Percentiles rank a stretch among this genome's conserved stretches.
These are phyloP conservation scores for Hylaea fasciaria DNA, from an alignment of 2,888 invertebrate genomes.

Conservation along the genomic window DNA sequence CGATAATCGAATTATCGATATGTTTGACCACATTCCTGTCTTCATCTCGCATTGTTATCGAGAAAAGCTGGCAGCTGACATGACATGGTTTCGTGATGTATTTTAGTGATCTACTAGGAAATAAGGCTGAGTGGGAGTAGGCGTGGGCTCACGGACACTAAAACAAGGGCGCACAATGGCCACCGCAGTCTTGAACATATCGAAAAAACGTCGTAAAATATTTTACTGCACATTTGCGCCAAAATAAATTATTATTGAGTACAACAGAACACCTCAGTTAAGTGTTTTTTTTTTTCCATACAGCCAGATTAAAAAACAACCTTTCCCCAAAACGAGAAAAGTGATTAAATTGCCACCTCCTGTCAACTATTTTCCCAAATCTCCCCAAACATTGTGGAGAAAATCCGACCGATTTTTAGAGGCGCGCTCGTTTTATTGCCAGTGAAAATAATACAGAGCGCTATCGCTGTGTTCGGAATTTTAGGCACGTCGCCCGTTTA, in stretches of 20 bases:
- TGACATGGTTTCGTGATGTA: constrained; percentile 40
- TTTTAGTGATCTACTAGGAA: constrained; percentile 39
- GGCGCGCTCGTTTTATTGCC: constrained; percentile 64
- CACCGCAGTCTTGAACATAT: too few relatives aligned
- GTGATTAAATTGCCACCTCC: constrained; percentile 5
- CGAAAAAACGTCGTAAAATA: constrained; percentile 1
- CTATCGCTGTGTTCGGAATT: constrained; percentile 69
- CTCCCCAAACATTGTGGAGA: constrained; percentile 32
- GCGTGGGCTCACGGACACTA: constrained; percentile 29
- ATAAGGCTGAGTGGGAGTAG: constrained; percentile 37
- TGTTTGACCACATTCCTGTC: constrained; percentile 2
- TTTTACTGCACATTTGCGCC: constrained; percentile 7
- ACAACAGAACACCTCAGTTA: neutral
- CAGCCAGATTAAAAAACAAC: too few relatives aligned
- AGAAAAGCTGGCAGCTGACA: constrained; percentile 37
- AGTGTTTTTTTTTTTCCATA: too few relatives aligned
- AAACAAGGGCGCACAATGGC: constrained; percentile 15
- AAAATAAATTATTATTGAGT: neutral
- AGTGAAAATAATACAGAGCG: constrained; percentile 68
- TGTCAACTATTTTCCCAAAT: constrained; percentile 22
- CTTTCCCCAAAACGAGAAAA: neutral
- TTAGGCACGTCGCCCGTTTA: constrained; percentile 77
- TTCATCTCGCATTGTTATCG: constrained; percentile 27
- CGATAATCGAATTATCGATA: neutral
- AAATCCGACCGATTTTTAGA: constrained; percentile 37